These are phyloP conservation scores for Semaprochilodus insignis DNA, from an alignment of 2,797 vertebrate species.

Conservation along the genomic window DNA sequence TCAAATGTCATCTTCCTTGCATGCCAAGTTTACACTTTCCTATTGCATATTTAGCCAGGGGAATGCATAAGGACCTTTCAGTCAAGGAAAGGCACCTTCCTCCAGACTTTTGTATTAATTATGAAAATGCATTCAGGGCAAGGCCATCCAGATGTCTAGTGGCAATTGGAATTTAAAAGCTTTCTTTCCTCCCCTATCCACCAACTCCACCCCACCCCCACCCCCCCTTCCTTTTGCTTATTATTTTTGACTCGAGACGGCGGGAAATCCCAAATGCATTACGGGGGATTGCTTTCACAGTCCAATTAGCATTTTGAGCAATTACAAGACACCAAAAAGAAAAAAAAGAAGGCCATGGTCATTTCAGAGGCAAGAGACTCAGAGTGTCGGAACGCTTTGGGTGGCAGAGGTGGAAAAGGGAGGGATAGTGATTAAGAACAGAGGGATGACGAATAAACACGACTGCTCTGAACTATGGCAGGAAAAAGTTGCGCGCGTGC, in stretches of 20 bases:
- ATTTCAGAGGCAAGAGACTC: slow-evolving; percentile 65
- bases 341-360: slow-evolving; percentile 64
- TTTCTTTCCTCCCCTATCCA: slow-evolving; percentile 52
- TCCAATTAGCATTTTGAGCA: slow-evolving; percentile 81
- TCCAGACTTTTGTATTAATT: slow-evolving; percentile 79
- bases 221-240: slow-evolving; percentile 62
- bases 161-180: slow-evolving; percentile 77
- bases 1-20: slow-evolving; percentile 76
- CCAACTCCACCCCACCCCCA: no score
- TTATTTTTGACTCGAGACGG: slow-evolving; percentile 75
- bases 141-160: slow-evolving; percentile 80
- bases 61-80: slow-evolving; percentile 75
- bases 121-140: slow-evolving; percentile 84
- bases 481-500: neutral
- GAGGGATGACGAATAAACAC: slow-evolving; percentile 21
- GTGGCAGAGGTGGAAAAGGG: slow-evolving; percentile 23
- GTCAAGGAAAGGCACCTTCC: slow-evolving; percentile 76
- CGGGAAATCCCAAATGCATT: slow-evolving; percentile 76
- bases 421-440: neutral
- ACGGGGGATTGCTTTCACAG: slow-evolving; percentile 70
- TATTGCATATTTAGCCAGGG: slow-evolving; percentile 74
- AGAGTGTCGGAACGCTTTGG: slow-evolving; percentile 63
- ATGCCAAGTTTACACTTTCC: slow-evolving; percentile 75
- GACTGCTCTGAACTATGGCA: neutral
- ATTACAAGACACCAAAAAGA: slow-evolving; percentile 65